Conservation (phyloP, 1,140 invertebrate genomes). For the Delia radicum region DNA sequence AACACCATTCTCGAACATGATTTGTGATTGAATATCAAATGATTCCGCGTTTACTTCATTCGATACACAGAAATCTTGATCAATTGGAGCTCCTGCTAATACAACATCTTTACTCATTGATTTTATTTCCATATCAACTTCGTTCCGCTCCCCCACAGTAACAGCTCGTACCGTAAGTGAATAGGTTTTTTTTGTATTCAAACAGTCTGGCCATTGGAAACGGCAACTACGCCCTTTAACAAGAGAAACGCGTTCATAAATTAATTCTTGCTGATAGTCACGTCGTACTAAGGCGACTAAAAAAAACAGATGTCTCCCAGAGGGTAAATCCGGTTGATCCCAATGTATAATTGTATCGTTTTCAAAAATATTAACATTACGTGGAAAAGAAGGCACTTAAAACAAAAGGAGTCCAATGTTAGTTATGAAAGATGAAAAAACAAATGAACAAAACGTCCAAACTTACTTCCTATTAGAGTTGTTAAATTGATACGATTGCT, state of each 20-base stretch:
- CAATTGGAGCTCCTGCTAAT: neutral
- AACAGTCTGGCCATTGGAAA: neutral
- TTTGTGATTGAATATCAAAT: neutral
- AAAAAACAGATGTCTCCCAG: constrained; percentile 9
- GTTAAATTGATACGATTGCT: constrained; percentile 2
- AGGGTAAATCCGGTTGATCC: constrained; percentile 19
- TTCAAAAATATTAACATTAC: neutral
- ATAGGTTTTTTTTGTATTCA: neutral
- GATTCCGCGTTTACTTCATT: neutral
- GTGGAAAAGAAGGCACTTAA: constrained; percentile 18
- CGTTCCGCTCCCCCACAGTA: neutral
- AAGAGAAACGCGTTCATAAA: neutral
- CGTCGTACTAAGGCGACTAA: neutral
- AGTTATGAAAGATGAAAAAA: neutral
- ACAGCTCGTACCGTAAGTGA: constrained; percentile 24
- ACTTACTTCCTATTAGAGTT: constrained; percentile 28
- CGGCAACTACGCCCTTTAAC: constrained; percentile 13
- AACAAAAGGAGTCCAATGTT: neutral
- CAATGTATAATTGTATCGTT: neutral
- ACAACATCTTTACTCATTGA: neutral
- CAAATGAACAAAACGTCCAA: neutral
- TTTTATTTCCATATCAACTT: constrained; percentile 14
- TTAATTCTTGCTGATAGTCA: neutral
- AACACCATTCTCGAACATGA: neutral
- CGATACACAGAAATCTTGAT: neutral